Evolutionary conservation across 2,888 invertebrate species (phyloP).

Genomic region (Cheilosia impressa): DNA sequence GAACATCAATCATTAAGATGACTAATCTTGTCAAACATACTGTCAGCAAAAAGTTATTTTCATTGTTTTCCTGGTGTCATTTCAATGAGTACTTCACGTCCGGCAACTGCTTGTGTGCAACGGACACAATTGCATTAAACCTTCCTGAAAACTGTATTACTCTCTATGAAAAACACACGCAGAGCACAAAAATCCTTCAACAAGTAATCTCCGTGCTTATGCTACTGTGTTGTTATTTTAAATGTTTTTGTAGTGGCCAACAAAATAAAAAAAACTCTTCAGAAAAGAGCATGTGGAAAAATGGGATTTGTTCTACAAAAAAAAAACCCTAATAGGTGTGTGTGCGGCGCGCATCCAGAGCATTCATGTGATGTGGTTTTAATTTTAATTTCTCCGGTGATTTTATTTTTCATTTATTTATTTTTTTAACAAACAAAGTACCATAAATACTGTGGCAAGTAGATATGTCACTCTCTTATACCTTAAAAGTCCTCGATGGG

Average conservation of each 20-base stretch:
- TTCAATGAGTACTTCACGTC: slow-evolving; percentile 25
- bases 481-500: slow-evolving; percentile 84
- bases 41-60: slow-evolving; percentile 2
- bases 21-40: slow-evolving; percentile 26
- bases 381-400: slow-evolving; percentile 20
- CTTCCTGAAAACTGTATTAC: slow-evolving; percentile 18
- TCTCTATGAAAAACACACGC: slow-evolving; percentile 15
- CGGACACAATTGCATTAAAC: slow-evolving; percentile 42
- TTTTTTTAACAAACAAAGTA: slow-evolving; percentile 26
- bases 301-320: slow-evolving; percentile 47
- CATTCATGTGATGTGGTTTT: slow-evolving; percentile 52
- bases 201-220: slow-evolving; percentile 45
- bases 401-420: slow-evolving; percentile 3
- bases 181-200: slow-evolving; percentile 38
- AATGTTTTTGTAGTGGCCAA: slow-evolving; percentile 12
- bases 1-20: too few species aligned
- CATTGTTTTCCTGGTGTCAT: slow-evolving; percentile 19
- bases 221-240: background rate
- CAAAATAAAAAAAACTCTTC: slow-evolving; percentile 47
- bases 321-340: slow-evolving; percentile 20
- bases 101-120: slow-evolving; percentile 47
- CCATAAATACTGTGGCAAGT: slow-evolving; percentile 46
- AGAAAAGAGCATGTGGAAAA: slow-evolving; percentile 61
- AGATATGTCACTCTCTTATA: slow-evolving; percentile 78
- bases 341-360: slow-evolving; percentile 47